Evolutionary conservation across 2,888 invertebrate genomes (phyloP).

Genomic region (Coenonympha arcania): DNA sequence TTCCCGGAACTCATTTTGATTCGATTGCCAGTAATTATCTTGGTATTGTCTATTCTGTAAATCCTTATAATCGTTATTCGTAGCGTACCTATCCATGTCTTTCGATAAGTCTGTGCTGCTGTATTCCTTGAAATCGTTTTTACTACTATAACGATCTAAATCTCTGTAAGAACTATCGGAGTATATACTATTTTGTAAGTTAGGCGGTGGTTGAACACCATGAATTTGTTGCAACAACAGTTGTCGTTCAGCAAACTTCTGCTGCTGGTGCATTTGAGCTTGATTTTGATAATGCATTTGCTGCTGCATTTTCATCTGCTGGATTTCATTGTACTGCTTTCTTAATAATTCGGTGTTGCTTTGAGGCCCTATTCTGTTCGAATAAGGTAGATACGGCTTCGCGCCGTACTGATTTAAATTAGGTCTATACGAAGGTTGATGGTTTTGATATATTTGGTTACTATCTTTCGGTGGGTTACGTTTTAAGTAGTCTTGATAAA

Average conservation of each 20-base stretch:
- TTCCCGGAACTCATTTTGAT: conserved; percentile 55
- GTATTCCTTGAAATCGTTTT: conserved; percentile 62
- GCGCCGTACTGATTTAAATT: conserved; percentile 65
- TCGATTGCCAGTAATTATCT: conserved; percentile 60
- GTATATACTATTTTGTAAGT: conserved; percentile 67
- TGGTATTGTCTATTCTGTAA: conserved; percentile 55
- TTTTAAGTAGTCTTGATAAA: conserved; percentile 72
- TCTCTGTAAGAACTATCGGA: conserved; percentile 67
- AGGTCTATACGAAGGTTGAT: conserved; percentile 66
- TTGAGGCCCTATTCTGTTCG: conserved; percentile 67
- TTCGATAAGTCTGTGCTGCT: conserved; percentile 58
- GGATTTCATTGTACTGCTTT: conserved; percentile 76
- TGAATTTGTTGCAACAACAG: conserved; percentile 76
- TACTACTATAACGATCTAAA: conserved; percentile 63
- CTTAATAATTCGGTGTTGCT: conserved; percentile 76
- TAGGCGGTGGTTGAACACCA: conserved; percentile 68
- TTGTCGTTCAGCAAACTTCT: conserved; percentile 77
- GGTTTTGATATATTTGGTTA: conserved; percentile 74
- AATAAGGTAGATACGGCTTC: conserved; percentile 69
- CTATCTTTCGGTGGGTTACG: conserved; percentile 73
- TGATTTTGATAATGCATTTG: conserved; percentile 78
- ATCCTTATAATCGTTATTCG: conserved; percentile 59
- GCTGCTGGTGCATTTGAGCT: conserved; percentile 77
- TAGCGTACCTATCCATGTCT: conserved; percentile 56
- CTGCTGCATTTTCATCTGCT: conserved; percentile 77